phyloP scores from a whole-genome alignment of 37 sponge, comb jelly and placozoan species.

The Hexactinellida sp. region DNA sequence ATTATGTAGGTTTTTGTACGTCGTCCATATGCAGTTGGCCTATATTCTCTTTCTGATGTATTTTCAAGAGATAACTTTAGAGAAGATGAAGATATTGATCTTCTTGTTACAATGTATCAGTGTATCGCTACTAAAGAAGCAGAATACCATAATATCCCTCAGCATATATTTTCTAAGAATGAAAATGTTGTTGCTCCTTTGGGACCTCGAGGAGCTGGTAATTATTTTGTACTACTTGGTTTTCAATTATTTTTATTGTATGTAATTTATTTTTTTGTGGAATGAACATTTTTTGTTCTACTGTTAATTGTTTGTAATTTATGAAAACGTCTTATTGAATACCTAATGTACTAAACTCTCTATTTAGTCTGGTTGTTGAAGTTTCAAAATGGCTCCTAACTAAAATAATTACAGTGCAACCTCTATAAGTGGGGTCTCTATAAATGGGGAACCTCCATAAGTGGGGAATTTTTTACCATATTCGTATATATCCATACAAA shows the following conservation, averaged over 20 bases:
- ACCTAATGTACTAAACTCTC: no score
- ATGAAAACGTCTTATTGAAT: no score
- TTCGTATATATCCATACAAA: no score
- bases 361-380: no score
- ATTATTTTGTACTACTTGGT: neutral
- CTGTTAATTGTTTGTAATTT: no score
- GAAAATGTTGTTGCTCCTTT: neutral
- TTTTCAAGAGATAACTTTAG: neutral
- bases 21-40: neutral
- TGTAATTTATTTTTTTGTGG: neutral
- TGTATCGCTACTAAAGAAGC: neutral
- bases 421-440: no score
- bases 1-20: slow-evolving; percentile 4
- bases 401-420: no score
- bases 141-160: neutral
- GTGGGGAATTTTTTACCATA: no score
- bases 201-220: neutral
- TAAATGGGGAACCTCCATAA: no score
- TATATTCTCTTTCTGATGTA: neutral
- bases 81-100: neutral
- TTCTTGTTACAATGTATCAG: neutral
- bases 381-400: no score
- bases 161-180: slow-evolving; percentile 6
- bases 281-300: no score
- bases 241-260: neutral